Evolutionary conservation across 2,888 invertebrate genomes (phyloP).

Genomic region (Torymus texanus): DNA sequence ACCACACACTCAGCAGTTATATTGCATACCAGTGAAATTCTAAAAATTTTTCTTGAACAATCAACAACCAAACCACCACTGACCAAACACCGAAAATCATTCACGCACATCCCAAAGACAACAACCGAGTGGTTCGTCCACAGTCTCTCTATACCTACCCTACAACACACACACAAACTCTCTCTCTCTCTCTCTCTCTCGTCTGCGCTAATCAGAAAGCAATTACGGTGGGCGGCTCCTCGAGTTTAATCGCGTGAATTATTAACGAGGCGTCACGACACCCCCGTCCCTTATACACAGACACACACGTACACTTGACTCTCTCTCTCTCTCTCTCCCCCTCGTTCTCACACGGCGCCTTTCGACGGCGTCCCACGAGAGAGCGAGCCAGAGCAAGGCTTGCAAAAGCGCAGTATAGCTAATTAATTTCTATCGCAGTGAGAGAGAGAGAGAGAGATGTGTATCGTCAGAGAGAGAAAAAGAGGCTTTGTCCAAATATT

Average conservation of each 20-base stretch:
- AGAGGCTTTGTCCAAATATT: constrained; percentile 25
- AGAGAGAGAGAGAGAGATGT: no score
- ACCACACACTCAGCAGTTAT: no score
- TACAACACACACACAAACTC: no score
- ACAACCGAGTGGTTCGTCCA: constrained; percentile 64
- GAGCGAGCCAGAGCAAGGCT: constrained; percentile 13
- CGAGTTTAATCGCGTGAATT: constrained; percentile 74
- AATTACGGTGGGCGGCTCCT: constrained; percentile 71
- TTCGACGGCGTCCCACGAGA: not conserved
- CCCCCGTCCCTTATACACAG: not conserved
- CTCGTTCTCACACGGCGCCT: constrained; percentile 23
- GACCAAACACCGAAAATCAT: constrained; percentile 5
- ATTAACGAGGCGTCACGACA: constrained; percentile 68
- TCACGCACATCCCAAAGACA: not conserved
- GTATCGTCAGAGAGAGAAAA: no score
- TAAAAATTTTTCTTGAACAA: no score
- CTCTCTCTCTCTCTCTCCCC: not conserved
- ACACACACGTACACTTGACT: not conserved
- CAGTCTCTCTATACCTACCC: no score
- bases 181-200: no score
- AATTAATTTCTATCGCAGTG: constrained; percentile 47
- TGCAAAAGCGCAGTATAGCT: not conserved
- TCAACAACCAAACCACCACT: no score
- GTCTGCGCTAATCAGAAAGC: constrained; percentile 72
- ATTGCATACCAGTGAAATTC: no score